Evolutionary conservation across 2,888 invertebrate species (phyloP), one percentile per base, ranked within the genome.

Genomic region (Leucoma salicis): DNA sequence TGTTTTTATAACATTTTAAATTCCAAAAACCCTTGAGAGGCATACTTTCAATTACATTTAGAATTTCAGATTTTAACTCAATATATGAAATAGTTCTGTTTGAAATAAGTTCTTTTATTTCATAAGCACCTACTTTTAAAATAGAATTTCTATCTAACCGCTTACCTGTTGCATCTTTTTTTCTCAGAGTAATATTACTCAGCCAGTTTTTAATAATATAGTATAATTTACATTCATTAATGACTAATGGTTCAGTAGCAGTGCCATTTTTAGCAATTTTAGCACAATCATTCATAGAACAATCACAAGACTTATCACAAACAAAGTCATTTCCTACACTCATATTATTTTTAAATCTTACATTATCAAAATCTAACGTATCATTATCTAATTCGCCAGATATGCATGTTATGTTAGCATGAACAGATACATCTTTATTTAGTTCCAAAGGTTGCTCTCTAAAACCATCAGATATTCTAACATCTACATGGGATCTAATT

Each of bases 401-500:
- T 6, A 5, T 10, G 13, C 11, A 11, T 31, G 24, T 31, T 24
- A 12, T 11, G 14, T 15, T 31, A 14, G 8, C n/a, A 21, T 3
- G 11, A 10, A 3, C 1, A 15, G 38, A 14, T 10, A 25, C 8
- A 10, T 31, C 14, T 24, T 31, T n/a, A 10, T 24, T 7, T 8
- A 31, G 12, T 1, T 61, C 54, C 15, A 70, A 10, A n/a, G 52
- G 40, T 68, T 57, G 46, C 63, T 64, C 35, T 54, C 56, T 41
- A 56, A 58, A 1, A 56, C 46, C 27, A 15, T 59, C 54, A 42
- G 57, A 41, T 21, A 1, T 21, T 21, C 8, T 21, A 8, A 21
- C 21, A 3, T 70, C 63, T 36, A 70, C 77, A 45, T 78, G 64
- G 1, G 76, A 81, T 44, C 63, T 75, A 11, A 54, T 73, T 49